Evolutionary conservation across 2,113 vertebrate species (phyloP).

Genomic region (Conger conger): DNA sequence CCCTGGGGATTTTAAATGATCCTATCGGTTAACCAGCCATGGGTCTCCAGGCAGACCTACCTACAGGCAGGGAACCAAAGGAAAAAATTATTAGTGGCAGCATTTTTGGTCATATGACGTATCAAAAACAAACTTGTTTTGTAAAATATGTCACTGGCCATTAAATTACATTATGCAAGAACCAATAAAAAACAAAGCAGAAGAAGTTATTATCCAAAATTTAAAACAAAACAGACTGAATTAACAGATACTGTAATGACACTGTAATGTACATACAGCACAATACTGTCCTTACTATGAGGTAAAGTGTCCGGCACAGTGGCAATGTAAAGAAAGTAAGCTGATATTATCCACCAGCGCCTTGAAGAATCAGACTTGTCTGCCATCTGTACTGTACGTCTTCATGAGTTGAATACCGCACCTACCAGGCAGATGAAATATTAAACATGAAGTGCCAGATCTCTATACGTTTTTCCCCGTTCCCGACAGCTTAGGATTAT

Average conservation of each 20-base stretch:
- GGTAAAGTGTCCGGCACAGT: not conserved
- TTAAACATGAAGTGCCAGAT: constrained; percentile 96
- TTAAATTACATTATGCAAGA: not conserved
- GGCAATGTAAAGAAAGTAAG: not conserved
- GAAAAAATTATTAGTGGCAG: constrained; percentile 39
- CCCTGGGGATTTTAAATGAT: not conserved
- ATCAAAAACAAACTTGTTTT: constrained; percentile 4
- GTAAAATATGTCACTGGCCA: not conserved
- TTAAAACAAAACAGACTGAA: not conserved
- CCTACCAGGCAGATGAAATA: constrained; percentile 91
- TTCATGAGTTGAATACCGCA: constrained; percentile 53
- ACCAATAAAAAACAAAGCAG: not conserved
- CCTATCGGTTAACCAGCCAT: not conserved
- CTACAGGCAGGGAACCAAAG: constrained; percentile 30
- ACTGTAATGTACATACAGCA: not conserved
- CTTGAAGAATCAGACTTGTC: not conserved
- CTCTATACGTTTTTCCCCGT: constrained; percentile 93
- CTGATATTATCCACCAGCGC: constrained; percentile 15
- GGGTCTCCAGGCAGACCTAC: constrained; percentile 26
- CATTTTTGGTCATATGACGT: constrained; percentile 35
- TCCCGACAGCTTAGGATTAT: constrained; percentile 95
- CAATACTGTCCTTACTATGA: not conserved
- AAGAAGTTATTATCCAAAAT: not conserved
- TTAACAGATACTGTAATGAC: not conserved
- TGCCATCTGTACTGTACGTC: constrained; percentile 19